A percentile compares a stretch with the other conserved stretches of the same genome.
These are phyloP conservation scores for Sylvietta virens DNA, from an alignment of 2,113 vertebrate species.

Conservation along the genomic window DNA sequence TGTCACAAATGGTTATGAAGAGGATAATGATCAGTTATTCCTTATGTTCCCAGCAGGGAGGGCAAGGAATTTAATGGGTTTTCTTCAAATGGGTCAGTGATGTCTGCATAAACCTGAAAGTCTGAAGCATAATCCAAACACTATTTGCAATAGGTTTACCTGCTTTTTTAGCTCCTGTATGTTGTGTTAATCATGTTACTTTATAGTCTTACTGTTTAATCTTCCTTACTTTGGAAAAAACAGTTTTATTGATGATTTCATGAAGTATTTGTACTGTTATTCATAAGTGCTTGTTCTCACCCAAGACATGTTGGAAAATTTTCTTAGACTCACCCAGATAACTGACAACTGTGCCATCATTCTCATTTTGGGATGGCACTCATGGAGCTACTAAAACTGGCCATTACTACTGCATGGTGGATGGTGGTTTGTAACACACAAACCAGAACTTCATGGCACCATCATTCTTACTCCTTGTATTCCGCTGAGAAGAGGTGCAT, in stretches of 20 bases:
- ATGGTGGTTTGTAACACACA: neutral
- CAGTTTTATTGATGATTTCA: neutral
- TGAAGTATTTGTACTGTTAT: neutral
- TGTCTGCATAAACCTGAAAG: neutral
- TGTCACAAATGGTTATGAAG: neutral
- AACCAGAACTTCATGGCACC: neutral
- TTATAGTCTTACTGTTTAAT: neutral
- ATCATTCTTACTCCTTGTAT: neutral
- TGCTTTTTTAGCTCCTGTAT: neutral
- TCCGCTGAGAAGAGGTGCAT: neutral
- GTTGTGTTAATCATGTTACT: neutral
- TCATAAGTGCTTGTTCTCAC: neutral
- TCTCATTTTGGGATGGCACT: neutral
- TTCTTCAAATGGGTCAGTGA: neutral
- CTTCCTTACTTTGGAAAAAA: neutral
- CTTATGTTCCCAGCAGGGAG: neutral
- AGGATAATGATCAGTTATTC: neutral
- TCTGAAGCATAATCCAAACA: neutral
- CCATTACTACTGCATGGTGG: neutral
- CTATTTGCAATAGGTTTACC: neutral
- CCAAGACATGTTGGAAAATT: neutral
- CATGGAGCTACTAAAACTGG: neutral
- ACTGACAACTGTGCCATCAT: neutral
- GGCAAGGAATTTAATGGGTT: neutral
- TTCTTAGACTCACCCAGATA: neutral